Evolutionary conservation across 2,113 vertebrate species (phyloP).

Genomic region (Ancistrus triradiatus): DNA sequence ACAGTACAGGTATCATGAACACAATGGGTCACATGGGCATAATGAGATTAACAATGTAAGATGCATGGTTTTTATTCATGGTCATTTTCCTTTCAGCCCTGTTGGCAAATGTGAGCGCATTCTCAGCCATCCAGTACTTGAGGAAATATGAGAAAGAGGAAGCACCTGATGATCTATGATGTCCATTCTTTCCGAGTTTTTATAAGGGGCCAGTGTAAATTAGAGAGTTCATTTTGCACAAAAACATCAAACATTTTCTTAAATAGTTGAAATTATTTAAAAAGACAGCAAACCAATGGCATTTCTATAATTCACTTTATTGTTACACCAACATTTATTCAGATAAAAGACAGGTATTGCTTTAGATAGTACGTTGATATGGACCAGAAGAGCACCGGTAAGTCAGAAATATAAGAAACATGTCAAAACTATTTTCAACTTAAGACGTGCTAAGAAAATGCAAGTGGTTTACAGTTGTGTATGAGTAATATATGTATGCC

Average conservation of each 20-base stretch:
- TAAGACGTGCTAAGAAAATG: slow-evolving; percentile 16
- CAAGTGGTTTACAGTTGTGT: slow-evolving; percentile 14
- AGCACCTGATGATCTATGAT: slow-evolving; percentile 45
- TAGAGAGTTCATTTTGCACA: slow-evolving; percentile 29
- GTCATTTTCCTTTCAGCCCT: slow-evolving; percentile 77
- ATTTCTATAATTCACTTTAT: slow-evolving; percentile 1
- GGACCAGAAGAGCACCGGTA: slow-evolving; percentile 42
- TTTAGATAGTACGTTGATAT: slow-evolving; percentile 32
- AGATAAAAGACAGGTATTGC: slow-evolving; percentile 18
- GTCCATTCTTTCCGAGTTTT: slow-evolving; percentile 43
- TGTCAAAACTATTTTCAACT: slow-evolving; percentile 15
- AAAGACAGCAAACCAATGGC: slow-evolving; percentile 16
- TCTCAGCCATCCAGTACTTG: slow-evolving; percentile 94
- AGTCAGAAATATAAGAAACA: not conserved
- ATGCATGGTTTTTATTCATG: too few species aligned
- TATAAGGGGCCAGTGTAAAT: slow-evolving; percentile 52
- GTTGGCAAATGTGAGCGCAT: slow-evolving; percentile 84
- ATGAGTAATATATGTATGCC: slow-evolving; percentile 2
- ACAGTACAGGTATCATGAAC: too few species aligned
- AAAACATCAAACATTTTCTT: slow-evolving; percentile 24
- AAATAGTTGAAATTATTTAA: not conserved
- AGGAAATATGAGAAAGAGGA: slow-evolving; percentile 64
- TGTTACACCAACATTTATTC: slow-evolving; percentile 16
- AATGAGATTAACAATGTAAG: too few species aligned
- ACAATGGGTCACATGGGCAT: too few species aligned